A percentile compares a stretch with the other conserved stretches of the same genome.
phyloP scores from a whole-genome alignment of 1,140 invertebrate species.

The Pantala flavescens region DNA sequence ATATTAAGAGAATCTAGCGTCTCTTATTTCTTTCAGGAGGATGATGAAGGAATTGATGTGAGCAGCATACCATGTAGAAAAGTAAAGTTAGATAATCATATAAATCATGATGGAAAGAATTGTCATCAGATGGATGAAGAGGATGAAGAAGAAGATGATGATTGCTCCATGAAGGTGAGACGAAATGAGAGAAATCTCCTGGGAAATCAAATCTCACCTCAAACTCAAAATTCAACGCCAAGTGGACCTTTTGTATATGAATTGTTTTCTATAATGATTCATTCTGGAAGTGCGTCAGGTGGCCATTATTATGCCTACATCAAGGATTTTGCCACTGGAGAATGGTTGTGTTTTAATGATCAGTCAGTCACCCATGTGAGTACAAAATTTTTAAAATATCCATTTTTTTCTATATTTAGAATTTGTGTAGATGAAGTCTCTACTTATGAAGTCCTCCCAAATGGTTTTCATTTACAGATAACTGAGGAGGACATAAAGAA shows the following conservation, averaged over 20 bases:
- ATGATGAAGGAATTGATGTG: conserved; percentile 60
- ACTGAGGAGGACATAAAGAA: conserved; percentile 73
- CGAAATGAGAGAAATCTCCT: background rate
- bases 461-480: conserved; percentile 41
- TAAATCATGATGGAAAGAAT: conserved; percentile 42
- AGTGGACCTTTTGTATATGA: conserved; percentile 74
- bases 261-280: conserved; percentile 87
- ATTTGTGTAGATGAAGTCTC: conserved; percentile 5
- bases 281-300: conserved; percentile 81
- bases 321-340: conserved; percentile 65
- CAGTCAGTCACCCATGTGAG: conserved; percentile 53
- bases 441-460: background rate
- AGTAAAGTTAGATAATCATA: conserved; percentile 24
- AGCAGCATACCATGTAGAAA: conserved; percentile 29
- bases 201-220: background rate
- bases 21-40: conserved; percentile 29
- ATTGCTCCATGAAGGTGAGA: background rate
- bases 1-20: background rate
- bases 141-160: conserved; percentile 11
- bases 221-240: background rate
- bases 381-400: conserved; percentile 19
- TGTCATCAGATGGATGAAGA: conserved; percentile 27
- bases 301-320: conserved; percentile 93
- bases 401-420: conserved; percentile 17
- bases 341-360: conserved; percentile 81